phyloP scores from a whole-genome alignment of 2,797 vertebrate genomes.

The Peromyscus nudipes region DNA sequence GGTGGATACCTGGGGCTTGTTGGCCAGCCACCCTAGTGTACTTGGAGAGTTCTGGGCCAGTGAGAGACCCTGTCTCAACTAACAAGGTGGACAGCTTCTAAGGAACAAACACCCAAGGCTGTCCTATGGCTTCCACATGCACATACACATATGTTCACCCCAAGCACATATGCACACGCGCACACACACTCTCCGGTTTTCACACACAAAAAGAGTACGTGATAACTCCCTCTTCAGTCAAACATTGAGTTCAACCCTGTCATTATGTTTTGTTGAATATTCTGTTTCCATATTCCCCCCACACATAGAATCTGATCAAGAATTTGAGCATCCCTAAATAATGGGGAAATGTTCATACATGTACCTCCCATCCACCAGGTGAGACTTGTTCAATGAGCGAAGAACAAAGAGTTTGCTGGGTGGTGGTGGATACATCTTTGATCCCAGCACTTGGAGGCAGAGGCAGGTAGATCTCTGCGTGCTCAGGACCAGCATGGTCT shows the following conservation, averaged over 20 bases:
- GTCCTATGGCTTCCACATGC: not conserved
- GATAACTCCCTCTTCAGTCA: constrained; percentile 34
- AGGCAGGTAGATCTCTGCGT: too few species aligned
- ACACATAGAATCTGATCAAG: not conserved
- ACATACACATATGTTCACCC: not conserved
- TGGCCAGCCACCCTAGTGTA: too few species aligned
- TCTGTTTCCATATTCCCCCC: not conserved
- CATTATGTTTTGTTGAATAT: not conserved
- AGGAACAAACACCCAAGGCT: not conserved
- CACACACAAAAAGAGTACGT: not conserved
- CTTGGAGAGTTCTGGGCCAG: too few species aligned
- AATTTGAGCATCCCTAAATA: not conserved
- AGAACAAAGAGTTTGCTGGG: not conserved
- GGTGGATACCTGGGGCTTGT: too few species aligned
- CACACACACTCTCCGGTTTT: not conserved
- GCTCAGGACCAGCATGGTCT: too few species aligned
- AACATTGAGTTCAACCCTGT: not conserved
- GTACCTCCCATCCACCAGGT: not conserved
- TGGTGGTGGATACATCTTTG: too few species aligned
- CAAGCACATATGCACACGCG: too few species aligned
- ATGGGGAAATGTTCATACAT: not conserved
- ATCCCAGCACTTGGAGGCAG: too few species aligned
- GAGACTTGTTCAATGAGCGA: constrained; percentile 39
- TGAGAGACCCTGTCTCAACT: not conserved
- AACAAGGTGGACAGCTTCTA: not conserved